A percentile compares a stretch with the other conserved stretches of the same genome.
These are phyloP conservation scores for Gavia stellata DNA, from an alignment of 2,113 vertebrate genomes.

Conservation along the genomic window DNA sequence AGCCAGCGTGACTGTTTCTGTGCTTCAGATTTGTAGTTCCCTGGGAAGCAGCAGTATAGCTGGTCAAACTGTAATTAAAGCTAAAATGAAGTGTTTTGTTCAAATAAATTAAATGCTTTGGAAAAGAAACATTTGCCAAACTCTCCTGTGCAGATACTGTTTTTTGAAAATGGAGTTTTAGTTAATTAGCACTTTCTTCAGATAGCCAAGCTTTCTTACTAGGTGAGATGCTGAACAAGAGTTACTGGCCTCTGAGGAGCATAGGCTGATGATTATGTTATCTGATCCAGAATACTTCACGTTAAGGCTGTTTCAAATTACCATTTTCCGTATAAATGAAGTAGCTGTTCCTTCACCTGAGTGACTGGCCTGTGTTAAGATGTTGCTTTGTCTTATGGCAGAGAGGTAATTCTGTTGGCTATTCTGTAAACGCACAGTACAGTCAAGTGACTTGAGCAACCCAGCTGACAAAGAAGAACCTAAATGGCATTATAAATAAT, in stretches of 20 bases:
- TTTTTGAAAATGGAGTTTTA: background rate
- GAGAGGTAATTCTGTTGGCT: background rate
- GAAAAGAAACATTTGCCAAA: background rate
- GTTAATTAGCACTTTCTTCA: background rate
- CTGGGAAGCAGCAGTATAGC: background rate
- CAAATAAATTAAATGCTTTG: background rate
- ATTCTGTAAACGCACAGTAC: background rate
- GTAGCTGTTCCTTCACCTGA: background rate
- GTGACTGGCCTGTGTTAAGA: background rate
- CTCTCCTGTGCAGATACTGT: background rate
- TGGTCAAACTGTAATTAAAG: constrained; percentile 12
- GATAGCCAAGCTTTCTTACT: background rate
- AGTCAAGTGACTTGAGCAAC: background rate
- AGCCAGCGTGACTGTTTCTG: background rate
- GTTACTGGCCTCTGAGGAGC: background rate
- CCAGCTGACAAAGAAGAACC: background rate
- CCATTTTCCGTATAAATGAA: background rate
- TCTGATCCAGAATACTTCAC: background rate
- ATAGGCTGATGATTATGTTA: background rate
- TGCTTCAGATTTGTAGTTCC: background rate
- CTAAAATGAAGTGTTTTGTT: background rate
- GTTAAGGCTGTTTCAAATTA: background rate
- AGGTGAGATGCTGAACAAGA: background rate
- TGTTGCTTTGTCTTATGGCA: background rate
- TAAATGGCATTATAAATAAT: background rate